Conservation (phyloP, 2,888 invertebrate genomes). For the Sinodicranocentrus sp. region DNA sequence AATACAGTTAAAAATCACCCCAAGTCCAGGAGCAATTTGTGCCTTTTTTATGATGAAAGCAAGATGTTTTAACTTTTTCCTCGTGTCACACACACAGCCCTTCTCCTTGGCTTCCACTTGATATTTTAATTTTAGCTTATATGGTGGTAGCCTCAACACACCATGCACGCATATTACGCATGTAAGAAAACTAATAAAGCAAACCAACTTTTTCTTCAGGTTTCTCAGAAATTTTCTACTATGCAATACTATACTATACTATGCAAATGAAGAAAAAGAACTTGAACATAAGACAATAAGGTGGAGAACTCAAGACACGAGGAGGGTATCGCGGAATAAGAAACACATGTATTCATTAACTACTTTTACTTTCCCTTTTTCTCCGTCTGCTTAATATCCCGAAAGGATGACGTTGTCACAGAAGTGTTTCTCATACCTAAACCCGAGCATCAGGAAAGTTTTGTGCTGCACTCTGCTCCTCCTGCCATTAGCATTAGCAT, state of each 20-base stretch:
- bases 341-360: constrained; percentile 59
- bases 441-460: neutral
- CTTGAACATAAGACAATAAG: constrained; percentile 2
- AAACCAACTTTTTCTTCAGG: constrained; percentile 2
- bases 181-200: too few relatives aligned
- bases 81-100: constrained; percentile 17
- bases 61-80: constrained; percentile 52
- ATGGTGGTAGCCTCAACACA: too few relatives aligned
- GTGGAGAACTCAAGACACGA: neutral
- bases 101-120: constrained; percentile 1
- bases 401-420: too few relatives aligned
- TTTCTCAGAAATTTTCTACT: neutral
- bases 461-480: neutral
- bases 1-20: constrained; percentile 57
- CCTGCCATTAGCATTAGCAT: too few relatives aligned
- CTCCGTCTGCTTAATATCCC: neutral
- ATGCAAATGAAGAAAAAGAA: constrained; percentile 45
- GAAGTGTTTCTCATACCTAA: too few relatives aligned
- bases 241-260: constrained; percentile 10
- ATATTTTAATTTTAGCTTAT: constrained; percentile 5
- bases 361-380: constrained; percentile 28
- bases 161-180: too few relatives aligned
- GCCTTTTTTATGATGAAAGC: constrained; percentile 51
- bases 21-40: constrained; percentile 53
- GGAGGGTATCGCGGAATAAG: neutral